Evolutionary conservation across 2,113 vertebrate genomes (phyloP).

Genomic region (Emydura subglobosa): DNA sequence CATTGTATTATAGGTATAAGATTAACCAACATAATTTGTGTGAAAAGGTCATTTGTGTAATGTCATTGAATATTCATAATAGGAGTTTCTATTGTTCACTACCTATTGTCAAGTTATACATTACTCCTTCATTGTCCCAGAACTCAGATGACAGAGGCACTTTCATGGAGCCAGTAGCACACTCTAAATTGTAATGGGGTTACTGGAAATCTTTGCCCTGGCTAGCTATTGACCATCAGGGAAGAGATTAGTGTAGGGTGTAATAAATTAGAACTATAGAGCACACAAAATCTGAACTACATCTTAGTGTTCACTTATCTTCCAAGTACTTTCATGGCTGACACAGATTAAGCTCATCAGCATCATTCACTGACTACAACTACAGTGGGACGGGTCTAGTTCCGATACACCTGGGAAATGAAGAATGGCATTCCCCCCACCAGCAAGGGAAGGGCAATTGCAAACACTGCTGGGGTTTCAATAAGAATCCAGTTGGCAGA

Average conservation of each 20-base stretch:
- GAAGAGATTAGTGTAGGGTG: background rate
- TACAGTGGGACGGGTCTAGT: background rate
- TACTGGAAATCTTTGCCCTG: background rate
- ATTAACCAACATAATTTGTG: background rate
- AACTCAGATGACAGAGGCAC: background rate
- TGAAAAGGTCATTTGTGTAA: background rate
- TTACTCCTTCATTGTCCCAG: background rate
- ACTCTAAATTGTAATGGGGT: background rate
- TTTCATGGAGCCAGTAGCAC: background rate
- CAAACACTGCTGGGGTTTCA: background rate
- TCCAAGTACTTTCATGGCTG: rapidly evolving
- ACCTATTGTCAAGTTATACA: background rate
- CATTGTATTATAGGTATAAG: background rate
- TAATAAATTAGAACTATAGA: rapidly evolving
- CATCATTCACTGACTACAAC: background rate
- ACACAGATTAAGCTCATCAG: background rate
- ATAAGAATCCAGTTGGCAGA: background rate
- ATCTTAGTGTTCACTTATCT: background rate
- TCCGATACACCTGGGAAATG: background rate
- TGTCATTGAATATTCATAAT: background rate
- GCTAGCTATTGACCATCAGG: background rate
- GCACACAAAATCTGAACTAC: rapidly evolving
- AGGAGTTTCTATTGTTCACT: background rate
- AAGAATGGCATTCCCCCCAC: background rate
- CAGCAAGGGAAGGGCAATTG: background rate